A percentile compares a stretch with the other conserved stretches of the same genome.
Conservation (phyloP, 2,888 invertebrate species). For the Mythimna vitellina region DNA sequence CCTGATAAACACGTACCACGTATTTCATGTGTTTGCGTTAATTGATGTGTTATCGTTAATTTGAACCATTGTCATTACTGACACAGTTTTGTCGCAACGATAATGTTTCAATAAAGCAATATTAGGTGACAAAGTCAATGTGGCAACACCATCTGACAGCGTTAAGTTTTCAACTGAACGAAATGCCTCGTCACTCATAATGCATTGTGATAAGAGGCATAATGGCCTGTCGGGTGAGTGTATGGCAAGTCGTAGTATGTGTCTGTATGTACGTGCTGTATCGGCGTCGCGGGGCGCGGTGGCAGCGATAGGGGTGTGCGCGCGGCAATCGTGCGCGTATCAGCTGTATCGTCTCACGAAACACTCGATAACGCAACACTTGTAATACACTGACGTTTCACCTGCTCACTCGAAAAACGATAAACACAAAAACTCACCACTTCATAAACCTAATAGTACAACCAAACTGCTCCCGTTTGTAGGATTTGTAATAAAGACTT, state of each 20-base stretch:
- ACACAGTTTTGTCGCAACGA: conserved; percentile 75
- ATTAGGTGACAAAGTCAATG: conserved; percentile 81
- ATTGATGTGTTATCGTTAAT: conserved; percentile 49
- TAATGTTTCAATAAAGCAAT: conserved; percentile 70
- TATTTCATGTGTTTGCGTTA: conserved; percentile 34
- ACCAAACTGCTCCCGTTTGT: not conserved
- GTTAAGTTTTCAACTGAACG: conserved; percentile 2
- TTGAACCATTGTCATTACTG: conserved; percentile 62
- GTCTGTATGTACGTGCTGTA: conserved; percentile 54
- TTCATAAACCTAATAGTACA: no score
- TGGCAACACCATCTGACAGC: conserved; percentile 65
- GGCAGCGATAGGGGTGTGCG: conserved; percentile 47
- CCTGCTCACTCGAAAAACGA: not conserved
- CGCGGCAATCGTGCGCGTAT: conserved; percentile 31
- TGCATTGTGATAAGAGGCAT: conserved; percentile 34
- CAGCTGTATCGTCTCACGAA: conserved; percentile 39
- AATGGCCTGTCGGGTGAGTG: conserved; percentile 7
- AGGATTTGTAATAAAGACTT: not conserved
- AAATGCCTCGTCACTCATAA: conserved; percentile 10
- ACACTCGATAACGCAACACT: conserved; percentile 37
- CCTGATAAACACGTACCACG: conserved; percentile 8
- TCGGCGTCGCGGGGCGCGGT: conserved; percentile 36
- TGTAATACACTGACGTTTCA: conserved; percentile 12
- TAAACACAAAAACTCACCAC: not conserved
- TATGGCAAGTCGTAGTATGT: not conserved